Evolutionary conservation across 2,888 invertebrate genomes (phyloP), one percentile per base, ranked within the genome.

Genomic region (Eristalis pertinax): DNA sequence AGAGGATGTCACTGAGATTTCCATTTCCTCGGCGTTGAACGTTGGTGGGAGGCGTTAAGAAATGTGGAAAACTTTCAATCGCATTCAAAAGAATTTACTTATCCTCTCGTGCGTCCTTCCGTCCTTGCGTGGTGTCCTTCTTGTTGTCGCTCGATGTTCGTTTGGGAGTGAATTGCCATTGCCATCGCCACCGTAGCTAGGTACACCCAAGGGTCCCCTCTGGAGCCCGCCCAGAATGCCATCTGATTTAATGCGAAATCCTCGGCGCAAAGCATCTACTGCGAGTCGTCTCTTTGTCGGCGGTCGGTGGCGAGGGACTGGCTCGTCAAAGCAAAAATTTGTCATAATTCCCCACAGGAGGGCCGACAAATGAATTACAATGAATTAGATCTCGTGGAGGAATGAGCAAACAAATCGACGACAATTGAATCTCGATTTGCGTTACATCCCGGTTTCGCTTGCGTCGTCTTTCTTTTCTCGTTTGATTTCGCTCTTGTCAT

Each of bases 1-100:
- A 60, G 50, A 76, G 72, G 84, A 87, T 84, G 87, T 87, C 87
- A 79, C 79, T 73, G 87, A 87, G 87, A 87, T 87, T 87, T 87
- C 73, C 79, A 84, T 87, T 84, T 87, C 72, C 76, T 84, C 63
- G 56, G 41, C 19, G 64, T n/a, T 4, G 19, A 19, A 13, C 43
- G 22, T 8, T 41, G n/a, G 58, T 7, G 29, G 67, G 50, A 62
- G 38, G 35, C 13, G 22, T n/a, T 11, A 50, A 62, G 70, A 65
- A 64, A 70, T 72, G 63, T 65, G 22, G 41, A 60, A 73, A 80
- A 80, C 41, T 80, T 80, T 73, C 73, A 65, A 73, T 74, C 43
- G 68, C 35, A 62, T 80, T 22, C 22, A 65, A 32, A 32, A 50
- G 50, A 50, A 50, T 50, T 50, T 50, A 50, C 50, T 50, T 19